A percentile compares a stretch with the other conserved stretches of the same genome.
These are phyloP conservation scores for Agrochola circellaris DNA, from an alignment of 2,888 invertebrate species.

Conservation along the genomic window DNA sequence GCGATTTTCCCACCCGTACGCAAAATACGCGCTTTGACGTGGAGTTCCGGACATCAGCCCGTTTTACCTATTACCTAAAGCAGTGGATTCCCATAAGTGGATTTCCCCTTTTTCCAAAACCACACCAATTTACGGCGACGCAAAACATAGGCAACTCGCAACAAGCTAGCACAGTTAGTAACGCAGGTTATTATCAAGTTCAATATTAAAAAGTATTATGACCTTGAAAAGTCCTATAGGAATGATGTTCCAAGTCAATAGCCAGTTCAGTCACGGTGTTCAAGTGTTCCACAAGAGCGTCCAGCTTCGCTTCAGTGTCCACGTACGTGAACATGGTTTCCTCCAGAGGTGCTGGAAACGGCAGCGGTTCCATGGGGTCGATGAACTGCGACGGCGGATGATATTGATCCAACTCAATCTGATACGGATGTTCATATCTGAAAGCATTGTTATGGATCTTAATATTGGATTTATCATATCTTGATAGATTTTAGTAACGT, in stretches of 20 bases:
- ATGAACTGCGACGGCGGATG: constrained; percentile 90
- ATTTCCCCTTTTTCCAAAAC: background rate
- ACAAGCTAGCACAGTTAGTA: background rate
- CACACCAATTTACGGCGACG: background rate
- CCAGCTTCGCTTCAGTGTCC: constrained; percentile 92
- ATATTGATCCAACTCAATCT: constrained; percentile 95
- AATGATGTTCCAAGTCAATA: constrained; percentile 98
- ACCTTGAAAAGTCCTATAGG: constrained; percentile 97
- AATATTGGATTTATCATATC: background rate
- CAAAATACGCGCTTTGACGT: too few species aligned
- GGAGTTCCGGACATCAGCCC: too few species aligned
- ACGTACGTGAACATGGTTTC: constrained; percentile 93
- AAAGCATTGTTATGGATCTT: constrained; percentile 60
- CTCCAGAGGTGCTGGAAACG: constrained; percentile 85
- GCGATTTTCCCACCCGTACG: too few species aligned
- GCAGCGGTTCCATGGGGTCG: constrained; percentile 80
- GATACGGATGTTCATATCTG: constrained; percentile 97
- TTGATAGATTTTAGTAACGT: background rate
- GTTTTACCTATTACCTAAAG: too few species aligned
- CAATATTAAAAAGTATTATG: background rate
- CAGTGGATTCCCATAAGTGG: background rate
- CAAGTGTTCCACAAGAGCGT: constrained; percentile 92
- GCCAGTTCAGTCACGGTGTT: constrained; percentile 94
- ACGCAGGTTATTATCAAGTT: background rate
- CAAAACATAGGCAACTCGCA: background rate